These are phyloP conservation scores for Plotosus lineatus DNA, from an alignment of 2,113 vertebrate genomes.

Conservation along the genomic window DNA sequence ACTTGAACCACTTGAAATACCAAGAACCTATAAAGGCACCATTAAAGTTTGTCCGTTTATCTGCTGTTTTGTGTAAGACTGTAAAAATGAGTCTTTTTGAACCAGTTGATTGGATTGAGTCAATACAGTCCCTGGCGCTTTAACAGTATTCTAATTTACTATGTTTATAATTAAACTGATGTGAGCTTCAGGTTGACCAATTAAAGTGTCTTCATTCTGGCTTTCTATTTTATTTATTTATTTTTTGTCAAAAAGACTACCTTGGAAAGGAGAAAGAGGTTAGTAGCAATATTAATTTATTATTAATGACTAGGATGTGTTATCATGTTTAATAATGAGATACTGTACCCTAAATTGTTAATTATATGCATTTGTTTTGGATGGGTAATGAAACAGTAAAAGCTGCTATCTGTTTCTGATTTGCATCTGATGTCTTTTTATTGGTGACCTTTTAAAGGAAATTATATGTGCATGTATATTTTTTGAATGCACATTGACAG, in stretches of 20 bases:
- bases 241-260: conserved; percentile 8
- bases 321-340: background rate
- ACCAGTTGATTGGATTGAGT: conserved; percentile 32
- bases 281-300: conserved; percentile 19
- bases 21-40: conserved; percentile 23
- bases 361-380: conserved; percentile 2
- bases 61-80: conserved; percentile 28
- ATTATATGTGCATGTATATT: background rate
- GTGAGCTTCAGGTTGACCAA: conserved; percentile 39
- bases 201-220: conserved; percentile 36
- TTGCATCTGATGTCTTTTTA: conserved; percentile 3
- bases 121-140: conserved; percentile 26
- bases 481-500: background rate
- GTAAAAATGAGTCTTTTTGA: conserved; percentile 18
- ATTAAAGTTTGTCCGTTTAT: conserved; percentile 43
- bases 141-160: conserved; percentile 40
- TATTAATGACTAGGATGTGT: background rate
- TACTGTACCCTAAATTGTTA: conserved; percentile 22
- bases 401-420: conserved; percentile 8
- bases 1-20: conserved; percentile 32
- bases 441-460: background rate
- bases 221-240: background rate
- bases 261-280: conserved; percentile 15
- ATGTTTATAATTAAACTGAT: conserved; percentile 40
- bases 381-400: background rate